Evolutionary conservation across 2,888 invertebrate genomes (phyloP), one percentile per base, ranked within the genome.

Genomic region (Eudiplozoon nipponicum): DNA sequence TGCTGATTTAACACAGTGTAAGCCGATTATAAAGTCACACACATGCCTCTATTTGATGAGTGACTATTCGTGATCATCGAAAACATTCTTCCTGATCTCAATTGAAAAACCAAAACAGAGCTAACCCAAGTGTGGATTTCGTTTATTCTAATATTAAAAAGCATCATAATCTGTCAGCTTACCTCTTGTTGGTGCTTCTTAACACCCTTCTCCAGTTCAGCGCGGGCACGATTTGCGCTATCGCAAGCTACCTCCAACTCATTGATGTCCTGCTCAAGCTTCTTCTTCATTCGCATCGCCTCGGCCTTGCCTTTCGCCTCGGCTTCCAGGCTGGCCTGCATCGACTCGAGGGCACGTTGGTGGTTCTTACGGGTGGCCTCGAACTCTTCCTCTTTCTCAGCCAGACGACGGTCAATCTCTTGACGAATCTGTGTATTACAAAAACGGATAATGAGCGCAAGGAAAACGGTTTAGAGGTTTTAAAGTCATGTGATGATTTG

Each of bases 351-450:
- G 48, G 90, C 86, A 50, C 90, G 75, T 66, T 90, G 86, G 70
- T 94, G 90, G 65, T 94, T 94, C 70, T 86, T 90, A 64, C 65
- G 62, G 39, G 94, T 94, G 66, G 86, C 90, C 62, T 94, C 90
- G 69, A 94, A 98, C 66, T 94, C 94, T 57, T 94, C 94, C 59
- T 94, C 94, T 68, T 94, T 94, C 70, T 98, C 94, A 61, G 86
- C 84, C 64, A 98, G 78, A 58, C 94, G 74, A 57, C 86, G 74
- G 67, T 98, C 94, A 62, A 94, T 90, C 66, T 94, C 90, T 65
- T 84, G 80, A 60, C 90, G 74, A 55, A 94, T 81, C 65, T 38
- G 5, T 9, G 7, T 26, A 26, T 26, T 26, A 26, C 11, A 7
- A 26, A 26, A 26, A 9, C 26, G 26, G 11, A 26, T 9, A 26